Base-by-base conservation (phyloP, 1,140 invertebrate species). In the Bilobella aurantiaca region DNA sequence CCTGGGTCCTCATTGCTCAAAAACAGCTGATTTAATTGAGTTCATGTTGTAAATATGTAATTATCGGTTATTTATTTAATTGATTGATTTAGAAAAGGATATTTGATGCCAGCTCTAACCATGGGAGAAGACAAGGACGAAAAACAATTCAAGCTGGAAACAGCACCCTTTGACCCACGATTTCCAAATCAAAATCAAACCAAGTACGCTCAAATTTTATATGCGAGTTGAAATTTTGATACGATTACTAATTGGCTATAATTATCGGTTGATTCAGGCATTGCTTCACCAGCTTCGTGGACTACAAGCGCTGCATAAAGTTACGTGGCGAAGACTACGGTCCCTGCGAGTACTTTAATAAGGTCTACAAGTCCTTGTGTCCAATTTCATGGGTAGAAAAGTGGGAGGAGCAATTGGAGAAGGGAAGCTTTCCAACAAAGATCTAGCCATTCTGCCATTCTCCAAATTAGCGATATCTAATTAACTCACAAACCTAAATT, bases 141-240 rank as follows among this genome's bases (percentile, higher is more conserved):
- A 37, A 29, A 27, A 8, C 28, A n/a, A n/a, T 62, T 27, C 30
- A 66, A 74, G 42, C 32, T 80, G 74, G 82, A 84, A 80, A 93
- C 91, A 34, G 88, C 89, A 69, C 93, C 92, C 53, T 94, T 92
- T 75, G 95, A 98, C 82, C 89, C 94, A 73, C 85, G 95, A 71
- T 98, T 97, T 78, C 95, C 95, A 65, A 97, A 97, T 77, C 84
- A 85, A 75, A 98, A 98, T 78, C 93, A 97, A 78, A 95, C 91
- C 47, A 91, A 81, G 59, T 62, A 42, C 25, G 12, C 31, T 12
- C 8, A 18, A 37, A 12, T 14, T 30, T 25, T 12, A 3, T 29
- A 58, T 28, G 2, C 21, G 21, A 14, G 12, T 58, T 58, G 28
- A 3, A 28, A 25, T 8, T 14, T 56, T 5, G 12, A 8, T 56